Conservation (phyloP, 2,113 vertebrate genomes). For the Dromiciops gliroides region DNA sequence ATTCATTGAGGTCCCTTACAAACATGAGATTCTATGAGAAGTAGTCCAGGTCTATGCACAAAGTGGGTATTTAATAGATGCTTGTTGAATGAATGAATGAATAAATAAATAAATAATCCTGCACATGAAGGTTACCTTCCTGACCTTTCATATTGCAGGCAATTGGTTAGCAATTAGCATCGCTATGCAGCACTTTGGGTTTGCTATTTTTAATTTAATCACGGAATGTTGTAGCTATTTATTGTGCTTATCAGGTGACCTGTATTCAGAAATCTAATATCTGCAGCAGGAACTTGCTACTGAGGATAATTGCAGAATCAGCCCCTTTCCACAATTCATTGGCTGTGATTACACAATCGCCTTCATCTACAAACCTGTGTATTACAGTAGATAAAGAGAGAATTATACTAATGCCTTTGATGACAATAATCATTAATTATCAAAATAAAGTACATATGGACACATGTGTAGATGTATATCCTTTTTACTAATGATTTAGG, state of each 20-base stretch:
- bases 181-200: background rate
- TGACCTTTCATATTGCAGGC: background rate
- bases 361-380: background rate
- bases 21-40: background rate
- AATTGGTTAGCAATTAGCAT: background rate
- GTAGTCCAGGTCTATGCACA: background rate
- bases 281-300: background rate
- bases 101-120: background rate
- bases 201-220: background rate
- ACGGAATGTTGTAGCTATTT: background rate
- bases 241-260: background rate
- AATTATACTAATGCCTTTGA: background rate
- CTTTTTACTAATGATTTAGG: background rate
- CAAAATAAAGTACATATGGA: background rate
- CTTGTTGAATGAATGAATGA: background rate
- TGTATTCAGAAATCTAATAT: constrained; percentile 1
- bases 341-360: constrained; percentile 2
- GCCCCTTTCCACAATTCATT: constrained; percentile 1
- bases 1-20: background rate
- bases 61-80: background rate
- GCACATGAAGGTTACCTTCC: background rate
- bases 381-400: background rate
- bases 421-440: background rate
- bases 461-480: background rate
- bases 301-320: background rate